Evolutionary conservation across 1,140 invertebrate species (phyloP).

Genomic region (Brachionus angularis): DNA sequence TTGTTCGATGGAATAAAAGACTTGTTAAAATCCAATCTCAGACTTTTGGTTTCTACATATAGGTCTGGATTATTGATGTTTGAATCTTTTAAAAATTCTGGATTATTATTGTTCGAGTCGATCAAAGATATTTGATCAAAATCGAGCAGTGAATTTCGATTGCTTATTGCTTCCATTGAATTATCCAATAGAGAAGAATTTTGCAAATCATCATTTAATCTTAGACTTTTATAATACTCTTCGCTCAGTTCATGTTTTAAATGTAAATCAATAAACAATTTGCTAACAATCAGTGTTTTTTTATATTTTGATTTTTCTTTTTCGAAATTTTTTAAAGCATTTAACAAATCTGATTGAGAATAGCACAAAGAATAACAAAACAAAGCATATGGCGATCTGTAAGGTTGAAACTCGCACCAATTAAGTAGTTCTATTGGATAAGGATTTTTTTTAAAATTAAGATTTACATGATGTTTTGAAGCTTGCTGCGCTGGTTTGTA

Average conservation of each 20-base stretch:
- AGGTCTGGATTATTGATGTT: not conserved
- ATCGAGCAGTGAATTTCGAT: not conserved
- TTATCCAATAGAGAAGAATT: not conserved
- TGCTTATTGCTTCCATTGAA: not conserved
- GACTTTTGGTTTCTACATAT: not conserved
- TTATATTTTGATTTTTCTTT: constrained; percentile 8
- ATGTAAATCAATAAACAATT: constrained; percentile 35
- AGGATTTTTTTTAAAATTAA: constrained; percentile 5
- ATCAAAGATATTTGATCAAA: too few species aligned
- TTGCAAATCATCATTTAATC: not conserved
- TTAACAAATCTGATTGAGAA: not conserved
- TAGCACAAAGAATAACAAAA: constrained; percentile 11
- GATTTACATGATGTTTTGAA: too few species aligned
- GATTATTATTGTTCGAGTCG: too few species aligned
- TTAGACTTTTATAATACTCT: constrained; percentile 11
- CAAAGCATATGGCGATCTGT: constrained; percentile 1
- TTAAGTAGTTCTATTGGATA: not conserved
- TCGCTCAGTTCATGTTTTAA: constrained; percentile 15
- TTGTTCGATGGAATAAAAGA: not conserved
- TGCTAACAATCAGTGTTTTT: constrained; percentile 4
- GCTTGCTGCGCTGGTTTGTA: not conserved
- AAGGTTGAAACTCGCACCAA: constrained; percentile 25
- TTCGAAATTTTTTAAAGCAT: constrained; percentile 5
- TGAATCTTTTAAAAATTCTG: too few species aligned
- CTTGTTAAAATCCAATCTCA: not conserved